Base-by-base conservation (phyloP, 2,888 invertebrate genomes). In the Pandemis heparana region DNA sequence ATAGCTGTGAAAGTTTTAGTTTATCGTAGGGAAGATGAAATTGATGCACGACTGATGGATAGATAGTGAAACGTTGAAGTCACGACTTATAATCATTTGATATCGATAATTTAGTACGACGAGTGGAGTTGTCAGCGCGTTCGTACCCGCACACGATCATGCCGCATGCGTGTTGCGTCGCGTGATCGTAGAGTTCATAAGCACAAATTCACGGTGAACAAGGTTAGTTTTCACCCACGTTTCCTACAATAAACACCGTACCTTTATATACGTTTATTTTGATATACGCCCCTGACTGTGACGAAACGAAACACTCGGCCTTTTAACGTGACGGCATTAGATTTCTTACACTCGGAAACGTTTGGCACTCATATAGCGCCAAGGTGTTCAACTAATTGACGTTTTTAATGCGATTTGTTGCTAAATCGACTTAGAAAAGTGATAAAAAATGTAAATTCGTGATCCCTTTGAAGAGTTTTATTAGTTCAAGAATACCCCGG, bases 221-320 rank as follows among this genome's bases (percentile, higher is more conserved):
- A 75, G 71, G 67, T 64, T 71, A 62, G 71, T 71, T 75, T 75
- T 75, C 71, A 75, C 73, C 62, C 67, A 75, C 72, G 72, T 70
- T 18, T 67, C 43, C 59, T 51, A 67, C 67, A 70, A 67, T 70
- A 67, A 59, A 62, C 62, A n/a, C 51, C 66, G 38, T 63, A 64
- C 62, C 66, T 66, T 70, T 61, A 59, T 74, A 68, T 59, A 60
- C 48, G 67, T 77, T 72, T 75, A 75, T 74, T 74, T 70, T 74
- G 43, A 74, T 72, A 60, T 69, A 72, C 70, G 74, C 70, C 71
- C 46, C 53, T 69, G 62, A 48, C 39, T 64, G 61, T 64, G 68
- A 68, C 64, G 74, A 61, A 53, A 71, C 64, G 74, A 61, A 53
- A 71, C 64, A 65, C 56, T 67, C 65, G 71, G 66, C 70, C 75